These are phyloP conservation scores for Drosophila meridiana DNA, from an alignment of 2,888 invertebrate species.

Conservation along the genomic window DNA sequence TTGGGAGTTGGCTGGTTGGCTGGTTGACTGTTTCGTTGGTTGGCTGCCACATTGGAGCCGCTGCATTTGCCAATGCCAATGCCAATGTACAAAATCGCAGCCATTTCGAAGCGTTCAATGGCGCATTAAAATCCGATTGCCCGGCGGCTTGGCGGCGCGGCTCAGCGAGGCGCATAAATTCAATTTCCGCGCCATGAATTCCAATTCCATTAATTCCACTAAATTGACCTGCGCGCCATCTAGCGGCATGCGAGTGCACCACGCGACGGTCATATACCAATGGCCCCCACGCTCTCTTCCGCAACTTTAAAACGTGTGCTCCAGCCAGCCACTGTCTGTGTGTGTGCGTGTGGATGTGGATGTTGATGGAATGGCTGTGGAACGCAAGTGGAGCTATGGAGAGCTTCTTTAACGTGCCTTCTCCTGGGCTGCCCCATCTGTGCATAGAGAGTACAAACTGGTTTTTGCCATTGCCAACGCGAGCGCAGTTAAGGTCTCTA, in stretches of 20 bases:
- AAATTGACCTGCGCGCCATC: conserved; percentile 83
- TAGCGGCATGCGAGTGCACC: conserved; percentile 83
- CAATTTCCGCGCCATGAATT: conserved; percentile 85
- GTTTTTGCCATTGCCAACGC: conserved; percentile 37
- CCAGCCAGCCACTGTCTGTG: conserved; percentile 12
- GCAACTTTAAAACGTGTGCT: conserved; percentile 43
- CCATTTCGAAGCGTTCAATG: conserved; percentile 81
- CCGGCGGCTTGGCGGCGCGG: conserved; percentile 55
- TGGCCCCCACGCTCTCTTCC: conserved; percentile 29
- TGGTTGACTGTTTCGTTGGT: conserved; percentile 9
- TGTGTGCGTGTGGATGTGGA: conserved; percentile 25
- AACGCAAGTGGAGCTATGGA: conserved; percentile 39
- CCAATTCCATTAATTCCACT: conserved; percentile 85
- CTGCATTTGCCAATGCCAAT: conserved; percentile 60
- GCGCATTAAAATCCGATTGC: conserved; percentile 82
- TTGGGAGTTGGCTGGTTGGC: conserved; percentile 16
- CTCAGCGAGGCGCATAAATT: conserved; percentile 77
- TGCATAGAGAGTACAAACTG: conserved; percentile 50
- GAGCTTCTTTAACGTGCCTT: conserved; percentile 44
- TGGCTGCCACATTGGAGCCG: conserved; percentile 14
- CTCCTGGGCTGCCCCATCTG: conserved; percentile 22
- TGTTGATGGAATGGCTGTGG: conserved; percentile 51
- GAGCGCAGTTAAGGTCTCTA: conserved; percentile 43
- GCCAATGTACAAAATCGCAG: conserved; percentile 64
- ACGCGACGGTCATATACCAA: conserved; percentile 66